Evolutionary conservation across 1,140 invertebrate species (phyloP), one percentile per base, ranked within the genome.

Genomic region (Zaprionus inermis): DNA sequence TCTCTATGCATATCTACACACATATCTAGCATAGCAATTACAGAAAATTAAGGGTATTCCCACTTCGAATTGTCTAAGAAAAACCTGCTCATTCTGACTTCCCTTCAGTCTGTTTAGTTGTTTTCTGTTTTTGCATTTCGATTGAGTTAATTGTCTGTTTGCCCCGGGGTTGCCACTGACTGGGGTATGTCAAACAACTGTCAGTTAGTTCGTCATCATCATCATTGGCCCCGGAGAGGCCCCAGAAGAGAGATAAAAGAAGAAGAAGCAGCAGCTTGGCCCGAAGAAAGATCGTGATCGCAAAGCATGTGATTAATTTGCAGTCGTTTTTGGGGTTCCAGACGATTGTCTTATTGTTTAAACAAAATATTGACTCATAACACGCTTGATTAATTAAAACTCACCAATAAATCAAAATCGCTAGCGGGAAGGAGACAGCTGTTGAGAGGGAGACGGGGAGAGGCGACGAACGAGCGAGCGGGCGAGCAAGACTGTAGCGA

Each of bases 141-240:
- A 88, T 86, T 78, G 84, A 89, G 68, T 90, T 89, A 89, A 89
- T 89, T 90, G 84, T 78, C 88, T 89, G 65, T 68, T 44, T 44
- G 75, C 74, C 78, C 71, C 18, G 44, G 71, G 65, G 61, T 67
- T 74, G 72, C 68, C 67, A 83, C 83, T 83, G 83, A 86, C 82
- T 86, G 82, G 83, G 82, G 74, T 83, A 89, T 80, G 85, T 89
- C 84, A 89, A 89, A 84, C 84, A 89, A 89, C 84, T 89, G 84
- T 89, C 84, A 88, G 84, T 84, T 81, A 66, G 81, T 86, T 86
- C 82, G 77, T 83, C 81, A 84, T 82, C 80, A 78, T 78, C 76
- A 81, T 55, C 74, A 78, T 44, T 16, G 57, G 3, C 3, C 10
- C 44, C 78, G 60, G 32, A 61, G 51, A n/a, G 36, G 5, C 14